phyloP scores from a whole-genome alignment of 1,140 invertebrate genomes.

The Drosophila obscura region DNA sequence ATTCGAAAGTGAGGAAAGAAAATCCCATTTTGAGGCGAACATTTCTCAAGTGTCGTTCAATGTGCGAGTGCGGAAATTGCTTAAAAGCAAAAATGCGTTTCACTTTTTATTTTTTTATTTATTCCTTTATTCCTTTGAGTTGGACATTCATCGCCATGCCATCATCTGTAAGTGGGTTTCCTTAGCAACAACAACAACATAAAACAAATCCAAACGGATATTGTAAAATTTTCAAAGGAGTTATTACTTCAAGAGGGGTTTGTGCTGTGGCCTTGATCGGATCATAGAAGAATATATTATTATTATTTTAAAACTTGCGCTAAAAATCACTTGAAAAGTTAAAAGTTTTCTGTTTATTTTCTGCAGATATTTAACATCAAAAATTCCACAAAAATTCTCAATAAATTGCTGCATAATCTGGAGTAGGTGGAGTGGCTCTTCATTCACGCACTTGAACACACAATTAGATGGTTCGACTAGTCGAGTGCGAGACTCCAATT shows the following conservation, averaged over 20 bases:
- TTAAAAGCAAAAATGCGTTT: constrained; percentile 70
- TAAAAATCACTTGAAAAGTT: too few relatives aligned
- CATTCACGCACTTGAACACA: constrained; percentile 6
- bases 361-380: too few relatives aligned
- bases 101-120: constrained; percentile 30
- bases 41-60: constrained; percentile 44
- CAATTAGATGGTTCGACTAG: constrained; percentile 23
- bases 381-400: too few relatives aligned
- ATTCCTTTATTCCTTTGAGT: constrained; percentile 25
- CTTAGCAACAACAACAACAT: neutral
- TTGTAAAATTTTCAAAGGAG: too few relatives aligned
- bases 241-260: too few relatives aligned
- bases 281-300: constrained; percentile 1
- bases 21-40: constrained; percentile 57
- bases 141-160: constrained; percentile 9
- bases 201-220: constrained; percentile 4
- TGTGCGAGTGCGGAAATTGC: constrained; percentile 69
- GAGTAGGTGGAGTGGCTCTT: neutral
- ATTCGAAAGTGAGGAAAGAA: constrained; percentile 16
- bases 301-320: too few relatives aligned
- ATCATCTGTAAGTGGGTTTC: neutral
- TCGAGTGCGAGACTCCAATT: constrained; percentile 23
- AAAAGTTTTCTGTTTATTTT: too few relatives aligned
- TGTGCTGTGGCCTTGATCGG: too few relatives aligned
- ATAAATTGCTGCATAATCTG: neutral